Evolutionary conservation across 2,888 invertebrate species (phyloP), one percentile per base, ranked within the genome.

Genomic region (Blera fallax): DNA sequence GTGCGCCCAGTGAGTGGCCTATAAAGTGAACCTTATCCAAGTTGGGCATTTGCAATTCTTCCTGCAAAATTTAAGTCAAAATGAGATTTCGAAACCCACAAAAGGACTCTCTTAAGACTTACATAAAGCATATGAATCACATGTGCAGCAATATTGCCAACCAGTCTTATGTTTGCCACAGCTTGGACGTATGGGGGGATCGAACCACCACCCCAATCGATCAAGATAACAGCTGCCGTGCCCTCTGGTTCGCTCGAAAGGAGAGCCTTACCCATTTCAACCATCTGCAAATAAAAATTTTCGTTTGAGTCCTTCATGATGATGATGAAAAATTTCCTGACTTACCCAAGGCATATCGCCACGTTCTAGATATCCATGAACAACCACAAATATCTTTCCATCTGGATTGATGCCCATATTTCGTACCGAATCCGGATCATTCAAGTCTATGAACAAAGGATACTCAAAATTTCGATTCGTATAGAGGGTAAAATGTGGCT

Each of bases 151-250:
- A 98, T 96, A 0, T 95, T 95, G 0, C 97, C 98, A 1, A 98
- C 95, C 11, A 98, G 93, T 64, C 98, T 93, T 18, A 97, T 97
- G 90, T 98, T 98, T 0, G 98, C 97, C 1, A 97, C 97, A 0
- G 98, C 98, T 91, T 98, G 97, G 0, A 96, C 95, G 90, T 98
- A 98, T 0, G 97, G 97, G 0, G 97, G 97, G 84, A 95, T 95
- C 0, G 97, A 96, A 0, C 97, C 98, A 4, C 94, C 94, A 79
- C 96, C 94, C 98, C 98, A 98, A 90, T 97, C 97, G 1, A 98
- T 94, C 0, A 96, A 93, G 11, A 97, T 93, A 0, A 97, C 96
- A 67, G 96, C 96, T 48, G 95, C 95, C 62, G 95, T 94, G 45
- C 95, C 95, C 69, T 95, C 94, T 0, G 94, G 93, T 88, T 94